A percentile compares a stretch with the other conserved stretches of the same genome.
Conservation (phyloP, 2,113 vertebrate genomes). For the Pseudolaguvia tuberculata region DNA sequence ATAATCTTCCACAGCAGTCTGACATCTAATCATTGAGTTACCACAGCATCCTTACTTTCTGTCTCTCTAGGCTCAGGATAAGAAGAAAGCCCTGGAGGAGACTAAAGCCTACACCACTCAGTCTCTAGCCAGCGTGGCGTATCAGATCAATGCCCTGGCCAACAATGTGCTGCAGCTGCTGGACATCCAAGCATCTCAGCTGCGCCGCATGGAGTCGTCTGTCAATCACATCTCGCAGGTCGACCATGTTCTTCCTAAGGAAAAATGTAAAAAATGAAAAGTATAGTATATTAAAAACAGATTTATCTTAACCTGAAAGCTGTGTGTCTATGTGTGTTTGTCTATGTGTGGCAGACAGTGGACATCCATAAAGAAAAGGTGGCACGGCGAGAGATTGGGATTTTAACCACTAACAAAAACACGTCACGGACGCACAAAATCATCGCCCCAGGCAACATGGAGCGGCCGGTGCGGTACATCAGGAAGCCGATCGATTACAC, state of each 20-base stretch:
- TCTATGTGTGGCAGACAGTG: constrained; percentile 76
- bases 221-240: constrained; percentile 85
- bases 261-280: background rate
- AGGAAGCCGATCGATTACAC: constrained; percentile 99
- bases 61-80: constrained; percentile 86
- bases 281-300: background rate
- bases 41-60: background rate
- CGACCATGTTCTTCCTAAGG: background rate
- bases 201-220: constrained; percentile 97
- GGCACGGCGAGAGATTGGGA: constrained; percentile 96
- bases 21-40: background rate
- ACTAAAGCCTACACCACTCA: constrained; percentile 99
- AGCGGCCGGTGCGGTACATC: constrained; percentile 97
- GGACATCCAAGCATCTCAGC: constrained; percentile 97
- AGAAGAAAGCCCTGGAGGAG: constrained; percentile 98
- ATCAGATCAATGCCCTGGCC: constrained; percentile 98
- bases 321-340: constrained; percentile 5
- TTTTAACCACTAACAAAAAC: constrained; percentile 99
- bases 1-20: background rate
- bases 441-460: constrained; percentile 96
- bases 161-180: constrained; percentile 98
- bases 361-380: constrained; percentile 99
- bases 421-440: constrained; percentile 99
- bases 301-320: too few species aligned
- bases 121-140: constrained; percentile 96